Conservation (phyloP, 1,140 invertebrate genomes). For the Rhynchophorus ferrugineus region DNA sequence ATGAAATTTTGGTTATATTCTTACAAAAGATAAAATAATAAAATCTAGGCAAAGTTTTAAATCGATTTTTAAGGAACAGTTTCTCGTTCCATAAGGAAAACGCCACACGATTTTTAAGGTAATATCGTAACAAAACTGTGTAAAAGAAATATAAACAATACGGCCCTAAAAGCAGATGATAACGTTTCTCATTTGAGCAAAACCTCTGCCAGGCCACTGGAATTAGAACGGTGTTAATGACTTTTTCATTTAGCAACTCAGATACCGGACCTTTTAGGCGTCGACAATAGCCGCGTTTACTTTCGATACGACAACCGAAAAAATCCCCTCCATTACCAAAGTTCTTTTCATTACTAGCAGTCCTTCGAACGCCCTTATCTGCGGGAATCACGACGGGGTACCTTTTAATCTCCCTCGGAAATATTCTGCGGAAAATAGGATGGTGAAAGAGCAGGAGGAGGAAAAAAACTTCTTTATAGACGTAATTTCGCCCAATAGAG, state of each 20-base stretch:
- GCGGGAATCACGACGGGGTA: slow-evolving; percentile 15
- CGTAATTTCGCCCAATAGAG: neutral
- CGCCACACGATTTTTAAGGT: too few relatives aligned
- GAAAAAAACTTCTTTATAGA: neutral
- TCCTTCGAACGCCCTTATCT: slow-evolving; percentile 12
- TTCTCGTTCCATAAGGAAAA: too few relatives aligned
- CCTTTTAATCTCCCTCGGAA: slow-evolving; percentile 17
- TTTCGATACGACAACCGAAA: slow-evolving; percentile 16
- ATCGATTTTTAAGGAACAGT: too few relatives aligned
- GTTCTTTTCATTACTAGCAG: slow-evolving; percentile 14
- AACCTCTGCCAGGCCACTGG: slow-evolving; percentile 10
- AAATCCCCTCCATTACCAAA: slow-evolving; percentile 20
- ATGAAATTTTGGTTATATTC: too few relatives aligned
- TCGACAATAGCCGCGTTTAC: slow-evolving; percentile 24
- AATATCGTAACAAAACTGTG: too few relatives aligned
- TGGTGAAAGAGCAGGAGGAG: neutral
- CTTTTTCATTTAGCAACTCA: slow-evolving; percentile 31
- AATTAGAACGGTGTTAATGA: slow-evolving; percentile 30
- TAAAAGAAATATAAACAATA: too few relatives aligned
- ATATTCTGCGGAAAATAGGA: slow-evolving; percentile 8
- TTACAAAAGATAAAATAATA: too few relatives aligned
- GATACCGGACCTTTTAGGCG: slow-evolving; percentile 24
- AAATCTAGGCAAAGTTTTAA: too few relatives aligned
- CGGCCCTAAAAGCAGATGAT: neutral
- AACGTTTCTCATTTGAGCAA: neutral